These are phyloP conservation scores for Heliconius ismenius DNA, from an alignment of 2,888 invertebrate species.

Conservation along the genomic window DNA sequence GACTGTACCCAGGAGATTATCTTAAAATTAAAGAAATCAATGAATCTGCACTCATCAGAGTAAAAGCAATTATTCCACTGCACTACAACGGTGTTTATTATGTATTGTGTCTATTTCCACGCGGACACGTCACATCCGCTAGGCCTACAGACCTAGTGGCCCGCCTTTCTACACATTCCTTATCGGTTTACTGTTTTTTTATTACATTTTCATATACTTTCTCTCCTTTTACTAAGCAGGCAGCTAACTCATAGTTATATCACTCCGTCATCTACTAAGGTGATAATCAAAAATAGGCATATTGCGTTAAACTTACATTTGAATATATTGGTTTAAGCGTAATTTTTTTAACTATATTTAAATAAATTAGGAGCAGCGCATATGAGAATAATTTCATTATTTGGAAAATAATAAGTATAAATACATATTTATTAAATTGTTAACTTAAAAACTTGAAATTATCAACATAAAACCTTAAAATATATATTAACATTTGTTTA, in stretches of 20 bases:
- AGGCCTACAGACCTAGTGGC: constrained; percentile 14
- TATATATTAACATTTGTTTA: no score
- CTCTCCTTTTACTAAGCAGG: neutral
- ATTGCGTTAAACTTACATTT: neutral
- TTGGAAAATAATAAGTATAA: no score
- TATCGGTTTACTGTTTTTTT: neutral
- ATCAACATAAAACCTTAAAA: no score
- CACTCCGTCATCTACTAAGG: neutral
- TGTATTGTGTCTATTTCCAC: constrained; percentile 1
- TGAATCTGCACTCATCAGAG: neutral
- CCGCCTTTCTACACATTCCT: constrained; percentile 18
- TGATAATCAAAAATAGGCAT: neutral
- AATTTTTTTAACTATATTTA: neutral
- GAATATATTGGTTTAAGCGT: neutral
- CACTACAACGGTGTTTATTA: neutral
- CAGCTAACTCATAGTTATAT: neutral
- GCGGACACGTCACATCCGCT: constrained; percentile 1
- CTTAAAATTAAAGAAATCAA: neutral
- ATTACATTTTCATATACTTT: no score
- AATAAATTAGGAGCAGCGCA: neutral
- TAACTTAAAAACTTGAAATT: no score
- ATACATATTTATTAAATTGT: no score
- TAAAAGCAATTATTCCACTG: neutral
- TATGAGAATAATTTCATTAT: neutral
- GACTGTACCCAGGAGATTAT: no score